These are phyloP conservation scores for Scopus umbretta DNA, from an alignment of 2,113 vertebrate genomes.

Conservation along the genomic window DNA sequence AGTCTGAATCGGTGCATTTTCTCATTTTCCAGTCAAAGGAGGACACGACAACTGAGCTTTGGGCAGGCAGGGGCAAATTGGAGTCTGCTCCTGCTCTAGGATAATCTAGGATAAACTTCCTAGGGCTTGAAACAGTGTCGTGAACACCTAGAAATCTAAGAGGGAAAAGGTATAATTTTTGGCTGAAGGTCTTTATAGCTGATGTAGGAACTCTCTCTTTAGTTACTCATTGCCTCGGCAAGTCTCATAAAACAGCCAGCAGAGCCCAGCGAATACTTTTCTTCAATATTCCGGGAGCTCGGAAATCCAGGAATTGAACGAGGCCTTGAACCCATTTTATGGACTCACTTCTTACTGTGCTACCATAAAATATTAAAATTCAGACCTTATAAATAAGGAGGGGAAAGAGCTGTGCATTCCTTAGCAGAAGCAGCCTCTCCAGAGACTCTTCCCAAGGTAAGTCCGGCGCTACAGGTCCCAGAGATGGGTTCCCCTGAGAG, in stretches of 20 bases:
- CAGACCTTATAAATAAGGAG: slow-evolving; percentile 65
- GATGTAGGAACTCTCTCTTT: neutral
- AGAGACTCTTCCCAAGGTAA: slow-evolving; percentile 37
- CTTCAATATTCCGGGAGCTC: slow-evolving; percentile 45
- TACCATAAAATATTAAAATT: slow-evolving; percentile 68
- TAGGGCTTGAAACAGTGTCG: neutral
- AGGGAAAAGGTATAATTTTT: neutral
- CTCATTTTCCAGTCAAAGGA: neutral
- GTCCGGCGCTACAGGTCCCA: neutral
- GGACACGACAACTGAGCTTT: neutral
- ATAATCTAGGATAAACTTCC: neutral
- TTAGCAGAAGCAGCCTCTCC: neutral
- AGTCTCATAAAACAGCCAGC: slow-evolving; percentile 50
- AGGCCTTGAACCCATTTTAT: slow-evolving; percentile 75
- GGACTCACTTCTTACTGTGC: slow-evolving; percentile 29
- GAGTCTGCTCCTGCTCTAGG: neutral
- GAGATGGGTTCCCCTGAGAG: neutral
- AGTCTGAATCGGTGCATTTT: neutral
- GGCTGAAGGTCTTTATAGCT: neutral
- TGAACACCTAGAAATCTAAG: neutral
- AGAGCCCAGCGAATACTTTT: slow-evolving; percentile 26
- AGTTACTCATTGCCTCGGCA: slow-evolving; percentile 57
- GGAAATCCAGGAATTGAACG: slow-evolving; percentile 56
- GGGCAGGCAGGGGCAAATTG: neutral
- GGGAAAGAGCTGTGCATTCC: neutral